These are phyloP conservation scores for Amblyopsis rosae DNA, from an alignment of 2,113 vertebrate genomes.

Conservation along the genomic window DNA sequence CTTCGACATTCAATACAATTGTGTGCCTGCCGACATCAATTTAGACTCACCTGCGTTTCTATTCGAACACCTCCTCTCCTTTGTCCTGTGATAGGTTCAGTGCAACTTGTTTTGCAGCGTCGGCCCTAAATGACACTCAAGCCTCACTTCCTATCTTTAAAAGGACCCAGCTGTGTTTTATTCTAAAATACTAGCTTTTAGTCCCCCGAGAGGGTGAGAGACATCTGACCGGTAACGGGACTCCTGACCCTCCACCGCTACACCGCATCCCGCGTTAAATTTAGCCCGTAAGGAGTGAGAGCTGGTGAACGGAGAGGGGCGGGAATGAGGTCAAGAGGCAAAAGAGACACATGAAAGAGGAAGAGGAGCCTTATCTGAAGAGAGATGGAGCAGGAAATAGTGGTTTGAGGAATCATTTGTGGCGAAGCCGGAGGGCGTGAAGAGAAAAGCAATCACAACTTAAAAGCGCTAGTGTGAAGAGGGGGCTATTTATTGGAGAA, in stretches of 20 bases:
- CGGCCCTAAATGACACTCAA: neutral
- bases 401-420: slow-evolving; percentile 68
- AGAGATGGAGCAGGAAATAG: slow-evolving; percentile 70
- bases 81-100: neutral
- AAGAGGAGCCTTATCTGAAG: slow-evolving; percentile 54
- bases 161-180: neutral
- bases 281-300: slow-evolving; percentile 19
- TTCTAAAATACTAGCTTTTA: neutral
- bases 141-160: neutral
- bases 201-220: neutral
- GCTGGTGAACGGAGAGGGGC: neutral
- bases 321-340: neutral
- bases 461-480: slow-evolving; percentile 67
- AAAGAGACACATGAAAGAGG: slow-evolving; percentile 57
- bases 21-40: neutral
- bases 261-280: slow-evolving; percentile 37
- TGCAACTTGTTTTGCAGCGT: neutral
- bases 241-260: slow-evolving; percentile 7
- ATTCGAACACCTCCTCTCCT: neutral
- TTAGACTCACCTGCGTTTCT: neutral
- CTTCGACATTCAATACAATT: neutral
- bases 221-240: slow-evolving; percentile 29
- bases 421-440: slow-evolving; percentile 41
- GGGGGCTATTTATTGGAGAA: slow-evolving; percentile 71
- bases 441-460: slow-evolving; percentile 72